phyloP scores from a whole-genome alignment of 1,140 invertebrate genomes.

The Drosophila nannoptera region DNA sequence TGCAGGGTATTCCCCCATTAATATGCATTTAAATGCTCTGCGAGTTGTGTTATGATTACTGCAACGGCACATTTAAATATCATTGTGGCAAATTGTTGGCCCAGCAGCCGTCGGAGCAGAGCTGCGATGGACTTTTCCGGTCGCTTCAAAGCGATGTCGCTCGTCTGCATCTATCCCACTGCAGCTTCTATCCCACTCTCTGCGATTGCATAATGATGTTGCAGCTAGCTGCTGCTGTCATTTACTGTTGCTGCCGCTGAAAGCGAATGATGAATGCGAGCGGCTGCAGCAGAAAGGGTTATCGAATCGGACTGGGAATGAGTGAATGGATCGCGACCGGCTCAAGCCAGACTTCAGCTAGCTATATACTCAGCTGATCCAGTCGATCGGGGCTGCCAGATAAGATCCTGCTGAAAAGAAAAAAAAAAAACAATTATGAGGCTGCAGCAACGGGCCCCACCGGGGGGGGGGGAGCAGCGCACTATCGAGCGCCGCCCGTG shows the following conservation, averaged over 20 bases:
- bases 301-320: no score
- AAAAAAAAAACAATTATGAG: neutral
- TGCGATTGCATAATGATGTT: conserved; percentile 46
- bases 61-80: conserved; percentile 60
- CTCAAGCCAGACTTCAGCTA: no score
- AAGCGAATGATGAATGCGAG: neutral
- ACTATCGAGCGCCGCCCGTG: conserved; percentile 36
- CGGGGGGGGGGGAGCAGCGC: no score
- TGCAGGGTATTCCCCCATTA: conserved; percentile 17
- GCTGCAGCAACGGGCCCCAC: no score
- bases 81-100: conserved; percentile 34
- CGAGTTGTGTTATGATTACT: conserved; percentile 47
- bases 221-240: conserved; percentile 19
- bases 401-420: no score
- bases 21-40: conserved; percentile 44
- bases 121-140: conserved; percentile 64
- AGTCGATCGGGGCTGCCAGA: no score
- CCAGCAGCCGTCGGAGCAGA: neutral
- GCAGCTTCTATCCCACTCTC: conserved; percentile 12
- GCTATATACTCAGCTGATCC: no score
- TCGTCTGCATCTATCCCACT: conserved; percentile 12
- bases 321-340: no score
- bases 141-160: conserved; percentile 30
- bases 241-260: conserved; percentile 25
- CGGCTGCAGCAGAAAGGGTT: no score